Evolutionary conservation across 2,888 invertebrate genomes (phyloP).

Genomic region (Amblyjoppa proteus): DNA sequence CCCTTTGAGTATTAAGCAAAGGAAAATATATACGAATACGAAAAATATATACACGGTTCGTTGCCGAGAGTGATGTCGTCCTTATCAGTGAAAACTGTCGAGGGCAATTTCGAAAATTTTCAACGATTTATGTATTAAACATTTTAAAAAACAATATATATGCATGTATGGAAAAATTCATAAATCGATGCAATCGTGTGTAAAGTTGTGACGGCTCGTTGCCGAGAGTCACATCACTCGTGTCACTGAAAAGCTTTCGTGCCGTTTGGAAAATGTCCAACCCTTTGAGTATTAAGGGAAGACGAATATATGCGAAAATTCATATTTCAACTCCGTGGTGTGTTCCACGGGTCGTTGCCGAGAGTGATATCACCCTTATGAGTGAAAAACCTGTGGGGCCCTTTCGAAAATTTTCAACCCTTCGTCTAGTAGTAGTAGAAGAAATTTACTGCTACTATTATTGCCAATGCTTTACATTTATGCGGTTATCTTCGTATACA

Average conservation of each 20-base stretch:
- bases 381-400: no score
- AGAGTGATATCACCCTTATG: background rate
- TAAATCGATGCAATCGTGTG: background rate
- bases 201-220: background rate
- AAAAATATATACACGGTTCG: background rate
- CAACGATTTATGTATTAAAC: no score
- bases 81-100: no score
- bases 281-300: background rate
- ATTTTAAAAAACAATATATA: no score
- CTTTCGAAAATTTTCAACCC: background rate
- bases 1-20: background rate
- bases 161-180: background rate
- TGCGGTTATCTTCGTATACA: no score
- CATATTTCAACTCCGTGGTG: no score
- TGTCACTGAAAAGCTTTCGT: no score
- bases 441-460: no score
- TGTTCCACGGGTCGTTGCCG: background rate
- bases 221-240: background rate
- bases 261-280: background rate
- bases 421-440: background rate
- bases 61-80: background rate
- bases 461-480: no score
- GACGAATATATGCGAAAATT: no score
- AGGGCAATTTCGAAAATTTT: no score
- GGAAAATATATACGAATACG: no score